These are phyloP conservation scores for Zaprionus obscuricornis DNA, from an alignment of 2,888 invertebrate genomes.

Conservation along the genomic window DNA sequence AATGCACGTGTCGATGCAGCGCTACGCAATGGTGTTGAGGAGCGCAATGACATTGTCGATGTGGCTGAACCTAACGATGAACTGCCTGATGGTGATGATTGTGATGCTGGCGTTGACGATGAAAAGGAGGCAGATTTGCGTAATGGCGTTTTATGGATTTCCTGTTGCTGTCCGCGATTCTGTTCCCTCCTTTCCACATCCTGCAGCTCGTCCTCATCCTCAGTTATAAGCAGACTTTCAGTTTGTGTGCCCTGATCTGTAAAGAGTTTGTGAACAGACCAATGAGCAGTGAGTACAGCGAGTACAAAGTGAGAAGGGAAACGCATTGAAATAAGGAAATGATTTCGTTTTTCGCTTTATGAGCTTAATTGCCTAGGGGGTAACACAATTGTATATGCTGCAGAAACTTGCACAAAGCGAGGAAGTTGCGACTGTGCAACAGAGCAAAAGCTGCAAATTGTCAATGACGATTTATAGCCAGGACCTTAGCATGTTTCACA, in stretches of 20 bases:
- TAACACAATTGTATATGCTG: no score
- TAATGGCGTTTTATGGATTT: conserved; percentile 50
- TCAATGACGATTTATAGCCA: no score
- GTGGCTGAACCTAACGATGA: conserved; percentile 73
- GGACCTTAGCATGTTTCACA: no score
- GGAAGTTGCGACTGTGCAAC: no score
- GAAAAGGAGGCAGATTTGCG: conserved; percentile 79
- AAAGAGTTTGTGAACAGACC: no score
- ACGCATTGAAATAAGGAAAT: conserved; percentile 50
- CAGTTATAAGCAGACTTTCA: conserved; percentile 73
- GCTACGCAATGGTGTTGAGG: conserved; percentile 57
- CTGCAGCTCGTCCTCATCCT: conserved; percentile 48
- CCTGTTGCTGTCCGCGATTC: conserved; percentile 1
- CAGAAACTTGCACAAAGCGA: no score
- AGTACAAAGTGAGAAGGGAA: conserved; percentile 2
- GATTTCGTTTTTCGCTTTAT: no score
- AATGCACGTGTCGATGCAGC: conserved; percentile 61
- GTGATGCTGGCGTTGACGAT: conserved; percentile 61
- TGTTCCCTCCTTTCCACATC: no score
- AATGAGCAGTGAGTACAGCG: not conserved
- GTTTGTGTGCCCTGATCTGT: conserved; percentile 80
- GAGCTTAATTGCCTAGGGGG: no score
- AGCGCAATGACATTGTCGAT: conserved; percentile 75
- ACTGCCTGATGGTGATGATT: conserved; percentile 65
- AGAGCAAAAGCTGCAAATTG: no score